Conservation (phyloP, 2,113 vertebrate species). For the Pteropus alecto region DNA sequence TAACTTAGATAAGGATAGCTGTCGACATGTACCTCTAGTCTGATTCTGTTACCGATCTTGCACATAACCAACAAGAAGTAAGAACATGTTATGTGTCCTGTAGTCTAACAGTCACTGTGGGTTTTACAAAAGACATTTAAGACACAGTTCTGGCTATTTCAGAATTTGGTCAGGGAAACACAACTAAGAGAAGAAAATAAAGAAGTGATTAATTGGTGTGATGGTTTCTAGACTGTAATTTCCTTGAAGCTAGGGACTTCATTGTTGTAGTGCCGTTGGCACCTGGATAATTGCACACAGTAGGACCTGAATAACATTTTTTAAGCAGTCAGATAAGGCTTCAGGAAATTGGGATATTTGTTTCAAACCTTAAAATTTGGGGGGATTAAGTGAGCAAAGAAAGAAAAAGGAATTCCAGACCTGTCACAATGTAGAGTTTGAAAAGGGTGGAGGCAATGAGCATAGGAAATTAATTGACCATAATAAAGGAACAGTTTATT, state of each 20-base stretch:
- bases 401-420: not conserved
- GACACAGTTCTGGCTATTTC: not conserved
- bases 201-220: not conserved
- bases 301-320: not conserved
- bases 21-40: not conserved
- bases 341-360: not conserved
- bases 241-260: not conserved
- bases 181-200: not conserved
- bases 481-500: no score
- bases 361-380: not conserved
- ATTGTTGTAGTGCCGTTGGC: fast-evolving
- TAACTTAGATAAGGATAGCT: not conserved
- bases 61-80: not conserved
- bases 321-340: not conserved
- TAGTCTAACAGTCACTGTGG: not conserved
- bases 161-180: not conserved
- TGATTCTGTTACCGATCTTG: not conserved
- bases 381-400: not conserved
- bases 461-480: fast-evolving
- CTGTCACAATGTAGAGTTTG: not conserved
- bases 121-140: not conserved
- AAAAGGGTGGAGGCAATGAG: not conserved
- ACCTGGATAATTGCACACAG: no score
- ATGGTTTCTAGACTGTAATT: not conserved
- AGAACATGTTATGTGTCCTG: not conserved